Percentiles rank a stretch among this genome's conserved stretches.
Evolutionary conservation across 2,113 vertebrate species (phyloP).

Genomic region (Lophura nycthemera): DNA sequence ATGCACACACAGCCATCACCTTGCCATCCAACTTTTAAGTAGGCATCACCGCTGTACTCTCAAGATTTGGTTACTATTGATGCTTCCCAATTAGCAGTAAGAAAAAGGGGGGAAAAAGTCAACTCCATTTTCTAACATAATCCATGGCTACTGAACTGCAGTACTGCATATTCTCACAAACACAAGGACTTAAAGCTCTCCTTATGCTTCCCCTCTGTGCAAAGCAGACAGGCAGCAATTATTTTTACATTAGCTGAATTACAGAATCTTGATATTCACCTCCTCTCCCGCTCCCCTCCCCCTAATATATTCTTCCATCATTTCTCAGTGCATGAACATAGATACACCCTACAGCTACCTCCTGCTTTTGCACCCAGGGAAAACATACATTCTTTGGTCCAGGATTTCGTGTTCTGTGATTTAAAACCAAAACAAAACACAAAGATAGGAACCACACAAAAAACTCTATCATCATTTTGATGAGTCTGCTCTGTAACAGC

Average conservation of each 20-base stretch:
- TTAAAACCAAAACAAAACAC: not conserved
- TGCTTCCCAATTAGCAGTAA: not conserved
- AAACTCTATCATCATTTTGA: not conserved
- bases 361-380: not conserved
- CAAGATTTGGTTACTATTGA: not conserved
- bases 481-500: not conserved
- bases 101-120: not conserved
- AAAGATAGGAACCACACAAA: not conserved
- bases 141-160: not conserved
- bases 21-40: not conserved
- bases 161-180: not conserved
- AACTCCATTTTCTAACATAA: not conserved
- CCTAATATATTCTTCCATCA: slow-evolving; percentile 26
- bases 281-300: not conserved
- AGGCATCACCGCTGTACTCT: not conserved
- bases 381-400: not conserved
- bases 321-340: not conserved
- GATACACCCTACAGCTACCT: slow-evolving; percentile 38
- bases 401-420: not conserved
- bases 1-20: not conserved
- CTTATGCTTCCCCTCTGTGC: not conserved
- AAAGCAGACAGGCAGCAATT: slow-evolving; percentile 36
- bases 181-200: not conserved
- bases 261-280: slow-evolving; percentile 9
- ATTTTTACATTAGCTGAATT: slow-evolving; percentile 60